phyloP scores from a whole-genome alignment of 2,113 vertebrate genomes.

The Pedionomus torquatus region DNA sequence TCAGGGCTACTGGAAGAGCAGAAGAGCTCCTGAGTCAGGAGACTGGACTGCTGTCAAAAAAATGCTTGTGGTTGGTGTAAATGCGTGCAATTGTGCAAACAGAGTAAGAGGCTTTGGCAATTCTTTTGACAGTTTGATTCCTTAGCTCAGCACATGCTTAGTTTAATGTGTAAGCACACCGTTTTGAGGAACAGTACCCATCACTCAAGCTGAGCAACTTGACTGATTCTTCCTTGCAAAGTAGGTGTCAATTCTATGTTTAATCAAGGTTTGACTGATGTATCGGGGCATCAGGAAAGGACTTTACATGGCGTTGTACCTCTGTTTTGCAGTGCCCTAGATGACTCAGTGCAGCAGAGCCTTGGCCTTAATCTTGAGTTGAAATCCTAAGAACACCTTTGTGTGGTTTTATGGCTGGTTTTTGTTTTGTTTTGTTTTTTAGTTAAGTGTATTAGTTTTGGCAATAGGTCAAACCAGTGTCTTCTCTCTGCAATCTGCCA shows the following conservation, averaged over 20 bases:
- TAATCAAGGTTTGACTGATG: not conserved
- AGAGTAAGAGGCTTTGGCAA: not conserved
- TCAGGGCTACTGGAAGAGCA: not conserved
- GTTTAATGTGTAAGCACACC: not conserved
- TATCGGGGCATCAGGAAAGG: not conserved
- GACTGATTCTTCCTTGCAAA: not conserved
- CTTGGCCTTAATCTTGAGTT: not conserved
- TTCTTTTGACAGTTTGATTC: not conserved
- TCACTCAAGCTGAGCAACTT: slow-evolving; percentile 10
- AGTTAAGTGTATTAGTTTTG: not conserved
- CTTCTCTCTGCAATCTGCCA: not conserved
- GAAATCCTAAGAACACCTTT: not conserved
- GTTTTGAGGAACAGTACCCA: slow-evolving; percentile 29
- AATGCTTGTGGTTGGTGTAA: not conserved
- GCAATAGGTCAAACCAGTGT: not conserved
- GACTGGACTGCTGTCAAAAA: not conserved
- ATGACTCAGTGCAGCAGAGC: not conserved
- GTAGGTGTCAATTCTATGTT: not conserved
- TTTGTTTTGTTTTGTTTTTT: not conserved
- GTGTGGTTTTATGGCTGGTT: not conserved
- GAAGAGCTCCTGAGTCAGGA: not conserved
- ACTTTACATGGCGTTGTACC: not conserved
- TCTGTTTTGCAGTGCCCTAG: rapidly evolving
- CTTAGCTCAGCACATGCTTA: not conserved
- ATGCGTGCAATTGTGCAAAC: slow-evolving; percentile 14